Evolutionary conservation across 2,113 vertebrate genomes (phyloP).

Genomic region (Camelus bactrianus): DNA sequence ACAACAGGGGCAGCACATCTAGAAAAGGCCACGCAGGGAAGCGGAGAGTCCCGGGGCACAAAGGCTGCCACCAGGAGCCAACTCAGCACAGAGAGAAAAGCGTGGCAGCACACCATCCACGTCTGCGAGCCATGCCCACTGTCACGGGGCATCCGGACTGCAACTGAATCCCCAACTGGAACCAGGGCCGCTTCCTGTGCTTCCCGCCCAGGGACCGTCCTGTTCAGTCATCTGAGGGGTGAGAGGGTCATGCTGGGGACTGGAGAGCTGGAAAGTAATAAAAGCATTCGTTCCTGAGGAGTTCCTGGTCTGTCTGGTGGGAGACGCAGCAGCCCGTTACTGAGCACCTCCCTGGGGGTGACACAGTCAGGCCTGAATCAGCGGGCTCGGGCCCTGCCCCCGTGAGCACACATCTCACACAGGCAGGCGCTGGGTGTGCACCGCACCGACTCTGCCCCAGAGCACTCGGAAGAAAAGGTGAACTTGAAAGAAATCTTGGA

Average conservation of each 20-base stretch:
- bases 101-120: rapidly evolving
- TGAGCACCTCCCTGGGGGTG: neutral
- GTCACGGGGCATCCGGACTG: neutral
- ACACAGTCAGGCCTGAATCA: neutral
- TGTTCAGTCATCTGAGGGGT: neutral
- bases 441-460: neutral
- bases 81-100: neutral
- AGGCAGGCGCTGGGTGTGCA: too few species aligned
- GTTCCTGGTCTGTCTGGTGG: neutral
- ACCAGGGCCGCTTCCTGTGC: rapidly evolving
- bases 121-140: neutral
- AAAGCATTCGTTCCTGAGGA: too few species aligned
- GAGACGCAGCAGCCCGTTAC: neutral
- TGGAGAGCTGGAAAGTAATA: neutral
- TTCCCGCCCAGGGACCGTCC: neutral
- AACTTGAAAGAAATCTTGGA: neutral
- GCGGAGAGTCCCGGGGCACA: neutral
- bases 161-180: neutral
- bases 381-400: neutral
- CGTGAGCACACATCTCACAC: neutral
- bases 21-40: neutral
- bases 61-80: neutral
- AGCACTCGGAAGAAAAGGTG: neutral
- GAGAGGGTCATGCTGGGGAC: neutral
- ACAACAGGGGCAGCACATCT: neutral